Conservation (phyloP, 2,113 vertebrate species). For the Sapayoa aenigma region DNA sequence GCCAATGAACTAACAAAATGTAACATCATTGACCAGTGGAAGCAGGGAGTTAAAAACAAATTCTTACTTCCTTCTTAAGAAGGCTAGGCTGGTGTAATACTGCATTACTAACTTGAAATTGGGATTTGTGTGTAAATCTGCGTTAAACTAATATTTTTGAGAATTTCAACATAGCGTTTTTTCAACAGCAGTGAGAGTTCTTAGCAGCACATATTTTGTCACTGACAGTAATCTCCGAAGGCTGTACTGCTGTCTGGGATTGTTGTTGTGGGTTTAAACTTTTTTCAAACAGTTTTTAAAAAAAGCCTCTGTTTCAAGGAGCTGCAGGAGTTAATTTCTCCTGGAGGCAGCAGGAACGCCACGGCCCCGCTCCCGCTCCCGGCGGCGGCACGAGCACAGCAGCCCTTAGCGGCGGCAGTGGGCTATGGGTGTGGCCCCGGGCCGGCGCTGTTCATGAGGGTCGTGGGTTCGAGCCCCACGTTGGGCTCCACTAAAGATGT, state of each 20-base stretch:
- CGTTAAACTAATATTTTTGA: neutral
- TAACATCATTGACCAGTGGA: neutral
- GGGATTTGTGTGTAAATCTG: neutral
- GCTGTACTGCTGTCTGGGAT: neutral
- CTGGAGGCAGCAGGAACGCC: no score
- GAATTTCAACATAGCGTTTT: neutral
- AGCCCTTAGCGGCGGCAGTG: no score
- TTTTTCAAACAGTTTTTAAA: no score
- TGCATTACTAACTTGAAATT: neutral
- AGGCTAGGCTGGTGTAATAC: neutral
- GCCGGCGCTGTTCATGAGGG: no score
- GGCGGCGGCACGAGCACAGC: no score
- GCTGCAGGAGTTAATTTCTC: no score
- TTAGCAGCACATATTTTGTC: neutral
- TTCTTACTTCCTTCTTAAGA: neutral
- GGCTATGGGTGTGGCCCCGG: no score
- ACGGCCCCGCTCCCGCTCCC: no score
- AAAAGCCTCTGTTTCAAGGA: no score
- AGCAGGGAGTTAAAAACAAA: neutral
- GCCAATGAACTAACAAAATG: neutral
- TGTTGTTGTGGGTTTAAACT: no score
- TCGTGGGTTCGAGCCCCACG: constrained; percentile 98
- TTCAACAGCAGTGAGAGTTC: neutral
- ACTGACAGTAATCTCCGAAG: neutral
- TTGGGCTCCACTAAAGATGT: no score